Evolutionary conservation across 2,888 invertebrate genomes (phyloP).

Genomic region (Archips xylosteana): DNA sequence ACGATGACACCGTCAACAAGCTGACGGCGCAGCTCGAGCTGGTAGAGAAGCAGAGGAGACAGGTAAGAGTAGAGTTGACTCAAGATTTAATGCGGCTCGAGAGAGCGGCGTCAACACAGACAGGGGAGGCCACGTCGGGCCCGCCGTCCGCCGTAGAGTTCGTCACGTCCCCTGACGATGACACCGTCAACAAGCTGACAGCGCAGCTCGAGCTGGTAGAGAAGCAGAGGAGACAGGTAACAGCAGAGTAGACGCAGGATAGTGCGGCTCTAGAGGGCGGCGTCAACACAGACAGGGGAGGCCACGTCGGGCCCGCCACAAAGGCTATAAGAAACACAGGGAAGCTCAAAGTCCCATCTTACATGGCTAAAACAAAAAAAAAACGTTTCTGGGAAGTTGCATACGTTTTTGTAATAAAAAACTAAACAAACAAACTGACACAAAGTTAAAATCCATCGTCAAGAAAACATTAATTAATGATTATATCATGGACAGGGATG

Average conservation of each 20-base stretch:
- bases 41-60: constrained; percentile 76
- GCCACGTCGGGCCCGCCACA: too few relatives aligned
- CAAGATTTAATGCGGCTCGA: constrained; percentile 58
- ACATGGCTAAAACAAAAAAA: too few relatives aligned
- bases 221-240: constrained; percentile 76
- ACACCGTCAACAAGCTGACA: constrained; percentile 74
- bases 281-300: constrained; percentile 54
- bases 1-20: constrained; percentile 78
- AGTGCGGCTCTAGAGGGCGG: constrained; percentile 46
- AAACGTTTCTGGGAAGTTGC: too few relatives aligned
- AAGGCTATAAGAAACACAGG: too few relatives aligned
- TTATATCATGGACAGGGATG: too few relatives aligned
- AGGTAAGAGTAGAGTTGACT: constrained; percentile 75
- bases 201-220: constrained; percentile 76
- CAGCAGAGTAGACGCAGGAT: constrained; percentile 67
- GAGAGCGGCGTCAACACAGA: constrained; percentile 49
- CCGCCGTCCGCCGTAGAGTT: constrained; percentile 75
- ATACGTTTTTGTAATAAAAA: too few relatives aligned
- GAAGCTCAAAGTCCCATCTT: too few relatives aligned
- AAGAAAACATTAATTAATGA: too few relatives aligned
- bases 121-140: constrained; percentile 58
- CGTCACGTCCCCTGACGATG: constrained; percentile 77
- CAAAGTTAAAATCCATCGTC: too few relatives aligned
- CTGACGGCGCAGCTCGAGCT: constrained; percentile 76
- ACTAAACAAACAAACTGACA: too few relatives aligned